These are phyloP conservation scores for Pachycephus smyrnensis DNA, from an alignment of 2,888 invertebrate genomes.

Conservation along the genomic window DNA sequence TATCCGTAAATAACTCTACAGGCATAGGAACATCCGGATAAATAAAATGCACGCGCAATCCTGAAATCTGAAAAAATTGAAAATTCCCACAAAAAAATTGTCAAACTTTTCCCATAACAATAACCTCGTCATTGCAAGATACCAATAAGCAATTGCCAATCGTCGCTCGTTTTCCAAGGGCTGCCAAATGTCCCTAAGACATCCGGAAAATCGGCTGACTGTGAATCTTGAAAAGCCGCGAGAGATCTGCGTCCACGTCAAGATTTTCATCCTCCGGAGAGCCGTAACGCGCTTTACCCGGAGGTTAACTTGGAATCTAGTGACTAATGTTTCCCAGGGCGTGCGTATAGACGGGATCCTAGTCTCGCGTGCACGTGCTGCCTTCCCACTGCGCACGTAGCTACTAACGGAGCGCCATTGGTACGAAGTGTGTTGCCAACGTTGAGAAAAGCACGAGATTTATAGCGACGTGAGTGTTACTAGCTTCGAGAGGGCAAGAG, in stretches of 20 bases:
- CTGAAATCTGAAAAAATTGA: background rate
- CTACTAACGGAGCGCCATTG: background rate
- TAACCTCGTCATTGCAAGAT: background rate
- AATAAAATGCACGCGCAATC: background rate
- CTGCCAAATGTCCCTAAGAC: too few species aligned
- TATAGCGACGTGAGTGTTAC: background rate
- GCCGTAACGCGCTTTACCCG: constrained; percentile 9
- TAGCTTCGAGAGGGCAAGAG: background rate
- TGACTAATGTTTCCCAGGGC: constrained; percentile 8
- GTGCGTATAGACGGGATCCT: background rate
- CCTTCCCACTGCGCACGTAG: background rate
- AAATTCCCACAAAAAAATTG: background rate
- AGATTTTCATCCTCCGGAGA: constrained; percentile 3
- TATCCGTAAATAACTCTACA: background rate
- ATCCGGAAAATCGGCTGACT: background rate
- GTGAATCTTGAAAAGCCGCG: background rate
- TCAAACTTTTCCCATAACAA: background rate
- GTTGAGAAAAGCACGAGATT: background rate
- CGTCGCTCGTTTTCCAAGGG: too few species aligned
- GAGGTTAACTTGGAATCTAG: constrained; percentile 8
- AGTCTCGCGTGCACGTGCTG: background rate
- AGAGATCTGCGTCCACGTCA: background rate
- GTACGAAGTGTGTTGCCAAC: background rate
- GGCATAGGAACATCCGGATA: background rate
- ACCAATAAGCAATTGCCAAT: background rate